phyloP scores from a whole-genome alignment of 2,888 invertebrate genomes.

The Diploptera punctata region DNA sequence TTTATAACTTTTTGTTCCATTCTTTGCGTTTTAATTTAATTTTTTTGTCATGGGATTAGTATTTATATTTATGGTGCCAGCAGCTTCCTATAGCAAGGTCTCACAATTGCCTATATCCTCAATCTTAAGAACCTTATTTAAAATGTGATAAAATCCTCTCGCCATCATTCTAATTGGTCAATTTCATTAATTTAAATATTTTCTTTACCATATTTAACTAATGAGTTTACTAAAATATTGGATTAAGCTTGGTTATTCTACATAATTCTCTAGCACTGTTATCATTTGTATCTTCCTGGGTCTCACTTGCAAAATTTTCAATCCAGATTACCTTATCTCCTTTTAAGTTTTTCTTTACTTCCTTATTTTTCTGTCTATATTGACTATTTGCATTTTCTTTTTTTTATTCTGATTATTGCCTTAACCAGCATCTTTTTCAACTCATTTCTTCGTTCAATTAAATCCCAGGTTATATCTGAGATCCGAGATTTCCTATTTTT shows the following conservation, averaged over 20 bases:
- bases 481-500: slow-evolving; percentile 9
- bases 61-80: background rate
- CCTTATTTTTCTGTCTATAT: background rate
- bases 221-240: background rate
- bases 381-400: background rate
- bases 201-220: background rate
- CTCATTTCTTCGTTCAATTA: background rate
- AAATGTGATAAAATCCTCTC: background rate
- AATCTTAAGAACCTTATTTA: background rate
- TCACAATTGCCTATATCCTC: background rate
- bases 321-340: background rate
- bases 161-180: too few relatives aligned
- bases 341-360: slow-evolving; percentile 1
- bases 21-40: background rate
- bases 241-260: background rate
- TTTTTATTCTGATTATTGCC: background rate
- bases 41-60: slow-evolving; percentile 5
- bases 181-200: slow-evolving; percentile 1
- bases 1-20: background rate
- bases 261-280: slow-evolving; percentile 8
- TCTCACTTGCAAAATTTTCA: slow-evolving; percentile 4
- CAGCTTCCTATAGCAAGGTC: background rate
- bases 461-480: background rate
- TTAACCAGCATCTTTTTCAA: background rate
- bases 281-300: background rate